phyloP scores from a whole-genome alignment of 1,140 invertebrate genomes.

The Conus ventricosus region DNA sequence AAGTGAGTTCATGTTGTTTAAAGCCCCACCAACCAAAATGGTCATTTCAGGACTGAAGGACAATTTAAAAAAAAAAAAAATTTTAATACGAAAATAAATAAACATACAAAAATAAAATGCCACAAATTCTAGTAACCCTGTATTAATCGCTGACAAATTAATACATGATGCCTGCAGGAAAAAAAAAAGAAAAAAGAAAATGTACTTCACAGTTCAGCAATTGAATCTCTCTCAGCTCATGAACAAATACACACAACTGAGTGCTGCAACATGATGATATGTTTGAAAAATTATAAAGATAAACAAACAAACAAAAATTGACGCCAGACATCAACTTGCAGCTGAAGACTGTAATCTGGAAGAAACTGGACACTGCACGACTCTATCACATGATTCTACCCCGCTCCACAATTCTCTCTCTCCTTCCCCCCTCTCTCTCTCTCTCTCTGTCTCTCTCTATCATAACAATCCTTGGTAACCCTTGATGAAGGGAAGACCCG shows the following conservation, averaged over 20 bases:
- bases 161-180: too few relatives aligned
- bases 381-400: neutral
- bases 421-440: neutral
- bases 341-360: neutral
- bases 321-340: neutral
- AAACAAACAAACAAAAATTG: neutral
- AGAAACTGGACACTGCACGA: neutral
- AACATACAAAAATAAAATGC: too few relatives aligned
- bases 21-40: too few relatives aligned
- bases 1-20: too few relatives aligned
- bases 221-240: neutral
- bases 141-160: too few relatives aligned
- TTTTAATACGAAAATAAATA: too few relatives aligned
- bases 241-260: neutral
- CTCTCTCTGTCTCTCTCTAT: slow-evolving; percentile 33
- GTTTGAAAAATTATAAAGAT: neutral
- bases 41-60: too few relatives aligned
- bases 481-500: slow-evolving; percentile 93
- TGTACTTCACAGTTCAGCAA: neutral
- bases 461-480: slow-evolving; percentile 77
- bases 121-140: too few relatives aligned
- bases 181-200: too few relatives aligned
- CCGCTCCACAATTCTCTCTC: neutral
- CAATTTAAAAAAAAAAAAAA: too few relatives aligned
- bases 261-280: neutral